Conservation (phyloP, 2,888 invertebrate genomes). For the Crocallis elinguaria region DNA sequence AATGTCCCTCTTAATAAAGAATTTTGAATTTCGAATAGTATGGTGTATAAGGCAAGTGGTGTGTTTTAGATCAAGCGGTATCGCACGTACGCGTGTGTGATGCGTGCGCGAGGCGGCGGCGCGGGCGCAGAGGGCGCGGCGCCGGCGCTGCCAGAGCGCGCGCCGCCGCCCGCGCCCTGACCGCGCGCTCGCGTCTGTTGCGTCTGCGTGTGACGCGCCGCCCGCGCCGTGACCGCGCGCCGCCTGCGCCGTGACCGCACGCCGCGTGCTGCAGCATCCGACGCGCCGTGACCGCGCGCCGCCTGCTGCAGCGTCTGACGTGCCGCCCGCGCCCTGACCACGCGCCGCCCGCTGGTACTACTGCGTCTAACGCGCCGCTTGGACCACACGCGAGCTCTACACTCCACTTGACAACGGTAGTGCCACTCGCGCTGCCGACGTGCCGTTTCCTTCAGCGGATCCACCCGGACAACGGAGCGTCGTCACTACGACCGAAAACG, state of each 20-base stretch:
- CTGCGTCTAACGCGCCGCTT: no score
- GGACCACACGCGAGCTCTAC: no score
- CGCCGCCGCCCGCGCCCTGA: constrained; percentile 82
- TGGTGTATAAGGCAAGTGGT: neutral
- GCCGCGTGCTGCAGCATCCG: constrained; percentile 64
- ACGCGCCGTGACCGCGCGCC: constrained; percentile 56
- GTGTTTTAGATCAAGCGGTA: constrained; percentile 90
- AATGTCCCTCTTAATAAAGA: no score
- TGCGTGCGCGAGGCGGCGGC: constrained; percentile 87
- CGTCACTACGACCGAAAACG: no score
- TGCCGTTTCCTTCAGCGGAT: no score
- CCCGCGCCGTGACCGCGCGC: constrained; percentile 74
- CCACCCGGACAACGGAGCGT: no score
- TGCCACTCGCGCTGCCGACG: no score
- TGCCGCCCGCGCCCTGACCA: no score
- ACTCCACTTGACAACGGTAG: no score
- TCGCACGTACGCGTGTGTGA: constrained; percentile 91
- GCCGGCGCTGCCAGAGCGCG: constrained; percentile 85
- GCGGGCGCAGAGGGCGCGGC: constrained; percentile 71
- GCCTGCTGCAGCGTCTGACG: constrained; percentile 12
- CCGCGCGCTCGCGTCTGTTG: constrained; percentile 70
- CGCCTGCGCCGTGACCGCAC: constrained; percentile 51
- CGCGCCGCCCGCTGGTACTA: no score
- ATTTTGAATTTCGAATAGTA: no score
- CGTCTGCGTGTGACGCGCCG: no score